Evolutionary conservation across 2,797 vertebrate species (phyloP).

Genomic region (Schizothorax lantsangensis): DNA sequence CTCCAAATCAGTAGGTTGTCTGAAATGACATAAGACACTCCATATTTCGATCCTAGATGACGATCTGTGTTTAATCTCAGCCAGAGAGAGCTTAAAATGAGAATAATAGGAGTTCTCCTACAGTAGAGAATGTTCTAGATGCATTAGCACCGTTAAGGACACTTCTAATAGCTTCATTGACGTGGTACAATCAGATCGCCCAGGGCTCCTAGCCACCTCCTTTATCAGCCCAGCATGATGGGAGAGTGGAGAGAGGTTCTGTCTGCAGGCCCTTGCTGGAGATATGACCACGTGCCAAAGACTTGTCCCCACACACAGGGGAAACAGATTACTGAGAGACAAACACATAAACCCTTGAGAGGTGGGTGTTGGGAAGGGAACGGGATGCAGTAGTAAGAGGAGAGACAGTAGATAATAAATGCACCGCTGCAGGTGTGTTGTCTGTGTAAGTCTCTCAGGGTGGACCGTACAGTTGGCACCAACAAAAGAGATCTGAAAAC

Average conservation of each 20-base stretch:
- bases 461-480: not conserved
- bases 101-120: constrained; percentile 8
- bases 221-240: constrained; percentile 38
- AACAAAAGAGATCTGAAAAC: not conserved
- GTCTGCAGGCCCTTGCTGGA: constrained; percentile 18
- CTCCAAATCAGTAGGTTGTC: not conserved
- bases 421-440: not conserved
- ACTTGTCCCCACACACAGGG: constrained; percentile 6
- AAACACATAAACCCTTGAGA: constrained; percentile 31
- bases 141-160: constrained; percentile 22
- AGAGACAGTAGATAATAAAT: constrained; percentile 8
- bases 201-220: constrained; percentile 3
- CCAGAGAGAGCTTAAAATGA: constrained; percentile 18
- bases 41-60: constrained; percentile 9
- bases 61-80: not conserved
- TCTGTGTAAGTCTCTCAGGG: not conserved
- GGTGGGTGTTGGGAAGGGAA: not conserved
- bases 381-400: not conserved
- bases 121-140: constrained; percentile 17
- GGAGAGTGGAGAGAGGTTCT: constrained; percentile 9
- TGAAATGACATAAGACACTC: constrained; percentile 11
- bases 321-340: constrained; percentile 9
- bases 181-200: constrained; percentile 18
- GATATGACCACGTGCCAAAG: constrained; percentile 39
- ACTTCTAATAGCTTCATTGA: constrained; percentile 47